Conservation (phyloP, 2,113 vertebrate species). For the Megaleporinus macrocephalus region DNA sequence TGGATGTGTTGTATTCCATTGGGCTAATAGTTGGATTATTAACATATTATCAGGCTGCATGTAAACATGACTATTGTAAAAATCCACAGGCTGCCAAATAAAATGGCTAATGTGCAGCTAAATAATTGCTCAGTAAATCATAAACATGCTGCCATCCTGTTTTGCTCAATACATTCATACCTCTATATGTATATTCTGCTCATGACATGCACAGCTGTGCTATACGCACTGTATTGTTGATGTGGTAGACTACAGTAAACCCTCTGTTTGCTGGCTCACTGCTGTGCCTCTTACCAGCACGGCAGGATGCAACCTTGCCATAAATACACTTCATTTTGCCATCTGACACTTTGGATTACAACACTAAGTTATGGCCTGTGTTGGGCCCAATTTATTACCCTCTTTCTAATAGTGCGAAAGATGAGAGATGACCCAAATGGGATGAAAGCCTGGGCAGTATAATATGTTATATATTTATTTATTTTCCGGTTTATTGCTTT, state of each 20-base stretch:
- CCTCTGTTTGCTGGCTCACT: not conserved
- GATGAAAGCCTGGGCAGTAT: constrained; percentile 22
- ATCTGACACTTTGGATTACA: constrained; percentile 53
- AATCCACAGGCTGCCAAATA: too few relatives aligned
- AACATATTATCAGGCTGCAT: too few relatives aligned
- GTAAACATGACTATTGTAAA: too few relatives aligned
- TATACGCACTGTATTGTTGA: constrained; percentile 1
- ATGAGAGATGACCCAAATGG: constrained; percentile 53
- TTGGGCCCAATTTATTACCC: constrained; percentile 49
- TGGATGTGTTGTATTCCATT: too few relatives aligned
- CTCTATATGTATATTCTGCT: not conserved
- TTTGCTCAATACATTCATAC: not conserved
- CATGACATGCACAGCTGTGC: not conserved
- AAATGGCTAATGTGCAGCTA: too few relatives aligned
- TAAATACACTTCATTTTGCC: constrained; percentile 54
- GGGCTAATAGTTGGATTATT: too few relatives aligned
- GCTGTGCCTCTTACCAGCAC: not conserved
- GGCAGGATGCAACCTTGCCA: constrained; percentile 47
- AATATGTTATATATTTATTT: constrained; percentile 29
- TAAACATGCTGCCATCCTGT: too few relatives aligned
- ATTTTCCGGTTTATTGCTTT: constrained; percentile 13
- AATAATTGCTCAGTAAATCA: too few relatives aligned
- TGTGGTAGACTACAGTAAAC: not conserved
- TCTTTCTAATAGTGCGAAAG: constrained; percentile 46
- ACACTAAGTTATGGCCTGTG: constrained; percentile 47